phyloP scores from a whole-genome alignment of 2,797 vertebrate species.

The Neopelma chrysocephalum region DNA sequence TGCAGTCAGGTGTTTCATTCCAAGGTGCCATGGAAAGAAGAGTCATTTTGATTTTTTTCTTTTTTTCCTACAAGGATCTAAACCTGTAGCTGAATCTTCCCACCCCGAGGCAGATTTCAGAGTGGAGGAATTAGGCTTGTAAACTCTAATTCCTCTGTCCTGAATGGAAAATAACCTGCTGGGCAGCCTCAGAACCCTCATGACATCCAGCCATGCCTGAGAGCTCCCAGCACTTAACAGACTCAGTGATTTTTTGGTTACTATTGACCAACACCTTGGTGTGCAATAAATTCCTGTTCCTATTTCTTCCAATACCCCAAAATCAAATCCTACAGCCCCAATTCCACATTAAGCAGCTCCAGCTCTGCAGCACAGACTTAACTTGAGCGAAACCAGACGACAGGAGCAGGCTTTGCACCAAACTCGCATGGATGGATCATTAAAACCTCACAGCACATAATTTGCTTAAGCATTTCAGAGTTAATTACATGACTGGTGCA shows the following conservation, averaged over 20 bases:
- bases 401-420: background rate
- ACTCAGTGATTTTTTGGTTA: background rate
- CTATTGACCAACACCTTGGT: background rate
- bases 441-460: background rate
- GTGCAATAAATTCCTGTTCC: rapidly evolving
- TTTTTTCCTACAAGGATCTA: background rate
- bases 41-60: background rate
- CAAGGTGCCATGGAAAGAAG: background rate
- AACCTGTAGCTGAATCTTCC: background rate
- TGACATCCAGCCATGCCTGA: background rate
- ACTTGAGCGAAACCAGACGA: background rate
- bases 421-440: rapidly evolving
- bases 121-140: background rate
- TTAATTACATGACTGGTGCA: background rate
- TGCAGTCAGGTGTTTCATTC: background rate
- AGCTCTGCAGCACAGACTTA: background rate
- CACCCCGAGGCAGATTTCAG: background rate
- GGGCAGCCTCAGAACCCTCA: background rate
- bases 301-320: rapidly evolving
- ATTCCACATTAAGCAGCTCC: rapidly evolving
- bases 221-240: background rate
- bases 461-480: background rate
- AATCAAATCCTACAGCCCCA: background rate
- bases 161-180: background rate
- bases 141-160: background rate